These are phyloP conservation scores for Taenaris catops DNA, from an alignment of 2,888 invertebrate genomes.

Conservation along the genomic window DNA sequence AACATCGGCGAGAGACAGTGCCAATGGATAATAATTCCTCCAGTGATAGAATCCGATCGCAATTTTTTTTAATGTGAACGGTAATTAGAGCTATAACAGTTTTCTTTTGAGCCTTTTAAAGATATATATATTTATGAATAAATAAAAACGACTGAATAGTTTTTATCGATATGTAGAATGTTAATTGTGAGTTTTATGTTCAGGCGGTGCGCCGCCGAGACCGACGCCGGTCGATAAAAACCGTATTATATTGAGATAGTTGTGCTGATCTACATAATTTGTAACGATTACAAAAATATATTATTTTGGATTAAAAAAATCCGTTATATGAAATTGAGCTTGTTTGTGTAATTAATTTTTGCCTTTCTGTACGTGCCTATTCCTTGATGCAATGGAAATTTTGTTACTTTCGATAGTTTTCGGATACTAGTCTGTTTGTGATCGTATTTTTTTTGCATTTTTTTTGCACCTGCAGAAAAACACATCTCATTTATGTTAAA, in stretches of 20 bases:
- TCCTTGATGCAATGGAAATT: conserved; percentile 59
- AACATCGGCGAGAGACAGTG: conserved; percentile 28
- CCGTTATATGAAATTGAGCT: conserved; percentile 61
- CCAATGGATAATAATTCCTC: conserved; percentile 44
- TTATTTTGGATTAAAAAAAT: conserved; percentile 68
- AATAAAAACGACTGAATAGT: conserved; percentile 79
- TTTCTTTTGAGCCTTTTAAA: conserved; percentile 77
- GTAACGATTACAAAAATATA: conserved; percentile 47
- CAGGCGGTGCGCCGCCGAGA: conserved; percentile 50
- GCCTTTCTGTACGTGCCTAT: conserved; percentile 71
- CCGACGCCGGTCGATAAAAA: conserved; percentile 68
- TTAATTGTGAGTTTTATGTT: conserved; percentile 65
- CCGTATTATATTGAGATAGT: conserved; percentile 72
- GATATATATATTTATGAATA: conserved; percentile 78
- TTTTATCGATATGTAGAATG: conserved; percentile 74
- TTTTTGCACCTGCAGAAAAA: conserved; percentile 63
- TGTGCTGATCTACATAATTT: conserved; percentile 56
- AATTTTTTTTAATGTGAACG: conserved; percentile 38
- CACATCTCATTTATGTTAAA: conserved; percentile 65
- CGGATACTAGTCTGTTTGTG: conserved; percentile 76
- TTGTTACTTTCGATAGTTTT: conserved; percentile 66
- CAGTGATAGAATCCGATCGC: conserved; percentile 55
- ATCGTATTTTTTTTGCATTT: conserved; percentile 68
- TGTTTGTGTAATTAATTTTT: conserved; percentile 58
- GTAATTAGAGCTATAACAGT: conserved; percentile 55